Evolutionary conservation across 64 coral and sea anemone species (phyloP), one percentile per base, ranked within the genome.

Genomic region (Pocillopora verrucosa): DNA sequence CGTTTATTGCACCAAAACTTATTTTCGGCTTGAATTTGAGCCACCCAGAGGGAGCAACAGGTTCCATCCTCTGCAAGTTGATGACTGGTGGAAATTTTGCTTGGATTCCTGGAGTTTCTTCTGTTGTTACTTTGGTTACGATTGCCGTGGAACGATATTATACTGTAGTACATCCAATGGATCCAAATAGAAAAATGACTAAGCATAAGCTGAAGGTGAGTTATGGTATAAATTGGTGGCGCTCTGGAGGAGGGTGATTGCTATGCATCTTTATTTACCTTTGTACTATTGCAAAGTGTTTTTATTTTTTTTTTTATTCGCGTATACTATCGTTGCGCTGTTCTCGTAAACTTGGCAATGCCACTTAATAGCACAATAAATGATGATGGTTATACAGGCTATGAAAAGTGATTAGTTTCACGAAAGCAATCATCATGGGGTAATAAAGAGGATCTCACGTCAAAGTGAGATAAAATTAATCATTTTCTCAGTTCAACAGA

Each of bases 111-210:
- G 30, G 38, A 78, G 17, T 15, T 45, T 78, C 45, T 16, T 57
- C 76, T 7, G 25, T 70, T 10, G 67, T 24, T 24, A 70, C 67
- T 26, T 11, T 70, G 1, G 22, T 70, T 70, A 24, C 22, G 25
- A 70, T 70, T 24, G 67, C 67, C 67, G 11, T 70, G 11, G 67
- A 70, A 70, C 67, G 76, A 59, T 78, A 78, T 78, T 78, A 78
- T 78, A 36, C 41, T 22, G 76, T 78, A 57, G 57, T 78, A 17
- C 57, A 78, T 78, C 76, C 76, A 9, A 38, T 24, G n/a, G 76
- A 51, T 78, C 16, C 17, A 16, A 78, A 57, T 19, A 57, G 76
- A 51, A 78, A 78, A 17, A 38, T 78, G 22, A 78, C 76, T 20
- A 78, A 78, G 19, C 41, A 38, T 58, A 78, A 78, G 57, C 67